Evolutionary conservation across 2,888 invertebrate species (phyloP).

Genomic region (Phyto melanocephala): DNA sequence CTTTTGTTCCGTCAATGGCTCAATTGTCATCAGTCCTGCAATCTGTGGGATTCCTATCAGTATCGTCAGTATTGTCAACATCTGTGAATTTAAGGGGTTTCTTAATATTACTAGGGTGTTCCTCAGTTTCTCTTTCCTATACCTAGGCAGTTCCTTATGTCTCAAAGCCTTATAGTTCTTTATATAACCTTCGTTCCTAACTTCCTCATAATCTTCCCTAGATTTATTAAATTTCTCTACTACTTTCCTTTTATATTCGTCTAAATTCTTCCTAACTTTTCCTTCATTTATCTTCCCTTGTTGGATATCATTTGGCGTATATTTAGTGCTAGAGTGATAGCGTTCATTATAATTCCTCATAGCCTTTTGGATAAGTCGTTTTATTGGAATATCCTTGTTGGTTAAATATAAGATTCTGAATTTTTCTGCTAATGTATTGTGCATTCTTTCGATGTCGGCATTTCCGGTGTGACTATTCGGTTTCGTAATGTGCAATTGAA

Average conservation of each 20-base stretch:
- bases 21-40: neutral
- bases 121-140: neutral
- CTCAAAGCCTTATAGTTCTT: conserved; percentile 40
- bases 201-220: neutral
- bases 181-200: neutral
- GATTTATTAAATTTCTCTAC: neutral
- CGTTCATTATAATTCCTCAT: conserved; percentile 62
- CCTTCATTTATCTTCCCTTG: conserved; percentile 42
- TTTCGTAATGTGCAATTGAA: no score
- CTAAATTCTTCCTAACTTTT: no score
- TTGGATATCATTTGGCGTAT: conserved; percentile 53
- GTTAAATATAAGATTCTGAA: no score
- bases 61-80: neutral
- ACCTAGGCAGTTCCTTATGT: conserved; percentile 52
- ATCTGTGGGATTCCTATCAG: neutral
- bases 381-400: no score
- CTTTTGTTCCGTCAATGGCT: neutral
- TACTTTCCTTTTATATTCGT: neutral
- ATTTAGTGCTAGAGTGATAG: conserved; percentile 59
- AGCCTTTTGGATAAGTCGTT: conserved; percentile 49
- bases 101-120: neutral
- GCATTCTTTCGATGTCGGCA: no score
- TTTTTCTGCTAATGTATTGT: no score
- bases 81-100: neutral
- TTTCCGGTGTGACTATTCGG: no score